Conservation (phyloP, 2,797 vertebrate species). For the Glossophaga mutica region DNA sequence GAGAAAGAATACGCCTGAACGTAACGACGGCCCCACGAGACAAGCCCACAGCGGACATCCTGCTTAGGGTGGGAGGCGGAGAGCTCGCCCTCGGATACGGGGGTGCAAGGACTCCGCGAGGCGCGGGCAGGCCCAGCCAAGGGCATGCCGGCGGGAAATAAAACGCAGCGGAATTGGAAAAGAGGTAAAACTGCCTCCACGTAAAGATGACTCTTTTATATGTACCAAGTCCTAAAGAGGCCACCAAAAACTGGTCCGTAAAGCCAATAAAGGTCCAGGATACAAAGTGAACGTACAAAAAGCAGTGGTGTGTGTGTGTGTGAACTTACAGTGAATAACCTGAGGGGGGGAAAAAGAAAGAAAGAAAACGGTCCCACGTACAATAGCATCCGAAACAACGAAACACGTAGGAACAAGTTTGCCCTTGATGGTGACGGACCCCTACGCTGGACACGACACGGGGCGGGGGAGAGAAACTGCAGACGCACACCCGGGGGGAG, state of each 20-base stretch:
- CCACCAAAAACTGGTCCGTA: background rate
- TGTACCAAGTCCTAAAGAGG: too few relatives aligned
- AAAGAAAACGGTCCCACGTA: too few relatives aligned
- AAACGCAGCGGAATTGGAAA: background rate
- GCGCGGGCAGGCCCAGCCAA: background rate
- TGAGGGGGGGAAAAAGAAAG: rapidly evolving
- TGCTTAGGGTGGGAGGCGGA: background rate
- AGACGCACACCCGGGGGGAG: background rate
- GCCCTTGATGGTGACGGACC: background rate
- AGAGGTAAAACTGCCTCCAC: background rate
- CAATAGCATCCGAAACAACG: background rate
- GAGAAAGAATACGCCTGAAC: too few relatives aligned
- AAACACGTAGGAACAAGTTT: background rate
- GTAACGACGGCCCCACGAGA: background rate
- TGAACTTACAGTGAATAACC: too few relatives aligned
- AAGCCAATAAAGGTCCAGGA: too few relatives aligned
- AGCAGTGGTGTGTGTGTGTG: too few relatives aligned
- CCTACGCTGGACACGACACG: background rate
- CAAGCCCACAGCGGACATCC: background rate
- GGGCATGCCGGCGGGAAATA: background rate
- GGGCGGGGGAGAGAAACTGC: background rate
- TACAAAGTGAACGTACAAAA: too few relatives aligned
- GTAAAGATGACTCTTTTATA: background rate
- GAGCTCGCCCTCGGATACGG: background rate
- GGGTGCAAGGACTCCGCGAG: too few relatives aligned